phyloP scores from a whole-genome alignment of 2,888 invertebrate species.

The Synanthedon tipuliformis region DNA sequence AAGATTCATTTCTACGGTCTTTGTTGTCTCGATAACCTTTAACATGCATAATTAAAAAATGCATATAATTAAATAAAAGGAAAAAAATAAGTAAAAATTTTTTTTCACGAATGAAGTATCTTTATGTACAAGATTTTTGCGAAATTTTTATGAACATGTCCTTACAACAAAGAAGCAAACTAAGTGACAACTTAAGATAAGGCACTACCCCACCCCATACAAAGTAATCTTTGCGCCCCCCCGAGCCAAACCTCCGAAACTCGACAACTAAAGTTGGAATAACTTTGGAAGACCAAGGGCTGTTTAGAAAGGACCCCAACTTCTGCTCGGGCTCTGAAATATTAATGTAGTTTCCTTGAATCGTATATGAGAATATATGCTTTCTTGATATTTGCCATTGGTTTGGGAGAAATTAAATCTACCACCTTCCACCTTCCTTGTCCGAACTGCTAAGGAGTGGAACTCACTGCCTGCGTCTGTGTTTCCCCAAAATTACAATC shows the following conservation, averaged over 20 bases:
- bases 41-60: too few relatives aligned
- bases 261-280: constrained; percentile 57
- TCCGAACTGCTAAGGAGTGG: too few relatives aligned
- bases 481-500: too few relatives aligned
- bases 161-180: constrained; percentile 15
- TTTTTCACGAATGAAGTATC: too few relatives aligned
- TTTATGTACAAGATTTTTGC: too few relatives aligned
- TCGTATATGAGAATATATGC: constrained; percentile 56
- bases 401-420: neutral
- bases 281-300: constrained; percentile 70
- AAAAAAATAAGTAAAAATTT: too few relatives aligned
- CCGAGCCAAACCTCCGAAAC: constrained; percentile 41
- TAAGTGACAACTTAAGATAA: constrained; percentile 46
- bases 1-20: too few relatives aligned
- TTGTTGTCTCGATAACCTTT: too few relatives aligned
- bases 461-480: too few relatives aligned
- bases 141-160: neutral
- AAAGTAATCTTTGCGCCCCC: constrained; percentile 61
- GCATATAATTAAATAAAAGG: too few relatives aligned
- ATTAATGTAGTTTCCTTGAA: constrained; percentile 68
- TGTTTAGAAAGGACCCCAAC: constrained; percentile 68
- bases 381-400: constrained; percentile 34
- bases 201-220: constrained; percentile 34
- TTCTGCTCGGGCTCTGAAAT: constrained; percentile 54
- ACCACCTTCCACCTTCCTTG: too few relatives aligned